phyloP scores from a whole-genome alignment of 1,140 invertebrate species.

The Trichonephila clavipes region DNA sequence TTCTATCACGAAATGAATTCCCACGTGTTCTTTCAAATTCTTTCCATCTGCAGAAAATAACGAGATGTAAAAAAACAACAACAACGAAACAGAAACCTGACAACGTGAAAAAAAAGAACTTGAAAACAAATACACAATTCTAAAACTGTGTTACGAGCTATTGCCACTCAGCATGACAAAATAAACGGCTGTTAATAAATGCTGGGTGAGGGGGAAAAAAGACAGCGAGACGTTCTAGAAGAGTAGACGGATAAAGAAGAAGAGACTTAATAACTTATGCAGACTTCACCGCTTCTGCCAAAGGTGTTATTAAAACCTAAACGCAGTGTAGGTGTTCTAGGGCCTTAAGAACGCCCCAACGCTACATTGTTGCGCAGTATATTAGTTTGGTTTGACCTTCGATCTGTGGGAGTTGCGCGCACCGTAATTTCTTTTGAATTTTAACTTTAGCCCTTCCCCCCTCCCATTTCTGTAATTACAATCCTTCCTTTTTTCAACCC shows the following conservation, averaged over 20 bases:
- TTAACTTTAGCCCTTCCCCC: background rate
- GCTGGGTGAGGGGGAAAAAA: background rate
- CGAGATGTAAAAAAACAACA: too few relatives aligned
- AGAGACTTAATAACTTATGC: conserved; percentile 34
- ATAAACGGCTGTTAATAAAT: background rate
- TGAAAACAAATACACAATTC: background rate
- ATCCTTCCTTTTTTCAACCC: background rate
- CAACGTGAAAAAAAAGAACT: background rate
- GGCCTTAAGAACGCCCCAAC: conserved; percentile 35
- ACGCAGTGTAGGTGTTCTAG: conserved; percentile 53
- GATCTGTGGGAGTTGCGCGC: background rate
- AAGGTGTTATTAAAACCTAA: conserved; percentile 51
- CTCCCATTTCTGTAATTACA: background rate
- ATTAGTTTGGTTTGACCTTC: background rate
- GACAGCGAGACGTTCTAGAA: background rate
- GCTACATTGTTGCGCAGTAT: conserved; percentile 17
- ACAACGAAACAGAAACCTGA: background rate
- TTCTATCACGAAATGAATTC: too few relatives aligned
- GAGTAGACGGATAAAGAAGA: background rate
- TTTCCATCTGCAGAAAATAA: background rate
- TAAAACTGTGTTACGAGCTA: background rate
- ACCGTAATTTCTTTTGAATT: conserved; percentile 36
- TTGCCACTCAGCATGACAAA: background rate
- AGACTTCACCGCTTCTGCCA: conserved; percentile 14
- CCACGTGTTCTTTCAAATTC: background rate